Evolutionary conservation across 2,113 vertebrate species (phyloP).

Genomic region (Etheostoma cragini): DNA sequence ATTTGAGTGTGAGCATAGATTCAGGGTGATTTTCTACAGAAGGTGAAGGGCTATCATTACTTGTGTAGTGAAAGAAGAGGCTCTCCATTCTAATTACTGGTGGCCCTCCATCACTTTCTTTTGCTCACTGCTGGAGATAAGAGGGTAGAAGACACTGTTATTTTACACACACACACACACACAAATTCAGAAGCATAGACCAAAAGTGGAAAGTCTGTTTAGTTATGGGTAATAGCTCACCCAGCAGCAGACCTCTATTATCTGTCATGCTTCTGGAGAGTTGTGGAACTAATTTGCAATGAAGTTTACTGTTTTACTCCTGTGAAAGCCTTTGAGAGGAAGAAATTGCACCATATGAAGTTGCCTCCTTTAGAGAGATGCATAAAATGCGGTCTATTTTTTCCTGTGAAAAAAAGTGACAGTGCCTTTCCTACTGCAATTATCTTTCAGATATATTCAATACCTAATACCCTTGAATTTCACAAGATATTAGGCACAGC

Average conservation of each 20-base stretch:
- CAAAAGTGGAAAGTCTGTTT: constrained; percentile 53
- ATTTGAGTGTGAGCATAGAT: constrained; percentile 32
- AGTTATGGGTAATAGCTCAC: constrained; percentile 60
- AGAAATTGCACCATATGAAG: constrained; percentile 16
- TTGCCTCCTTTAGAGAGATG: constrained; percentile 2
- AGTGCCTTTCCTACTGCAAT: neutral
- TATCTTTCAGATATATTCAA: constrained; percentile 1
- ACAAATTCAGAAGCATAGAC: constrained; percentile 11
- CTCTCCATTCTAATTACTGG: constrained; percentile 74
- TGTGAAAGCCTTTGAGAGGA: constrained; percentile 25
- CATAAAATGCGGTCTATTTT: constrained; percentile 1
- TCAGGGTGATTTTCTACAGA: constrained; percentile 47
- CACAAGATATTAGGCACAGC: constrained; percentile 5
- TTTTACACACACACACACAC: constrained; percentile 18
- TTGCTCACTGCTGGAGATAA: constrained; percentile 54
- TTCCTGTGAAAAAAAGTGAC: neutral
- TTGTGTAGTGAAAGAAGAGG: constrained; percentile 52
- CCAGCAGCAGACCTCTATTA: constrained; percentile 52
- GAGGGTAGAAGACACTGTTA: constrained; percentile 45
- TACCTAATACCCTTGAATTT: constrained; percentile 1
- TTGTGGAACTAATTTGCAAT: constrained; percentile 62
- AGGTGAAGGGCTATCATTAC: constrained; percentile 65
- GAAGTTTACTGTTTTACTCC: constrained; percentile 41
- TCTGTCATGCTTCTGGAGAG: constrained; percentile 54
- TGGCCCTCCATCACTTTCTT: constrained; percentile 64